Conservation (phyloP, 2,797 vertebrate species). For the Scarus forsteni region DNA sequence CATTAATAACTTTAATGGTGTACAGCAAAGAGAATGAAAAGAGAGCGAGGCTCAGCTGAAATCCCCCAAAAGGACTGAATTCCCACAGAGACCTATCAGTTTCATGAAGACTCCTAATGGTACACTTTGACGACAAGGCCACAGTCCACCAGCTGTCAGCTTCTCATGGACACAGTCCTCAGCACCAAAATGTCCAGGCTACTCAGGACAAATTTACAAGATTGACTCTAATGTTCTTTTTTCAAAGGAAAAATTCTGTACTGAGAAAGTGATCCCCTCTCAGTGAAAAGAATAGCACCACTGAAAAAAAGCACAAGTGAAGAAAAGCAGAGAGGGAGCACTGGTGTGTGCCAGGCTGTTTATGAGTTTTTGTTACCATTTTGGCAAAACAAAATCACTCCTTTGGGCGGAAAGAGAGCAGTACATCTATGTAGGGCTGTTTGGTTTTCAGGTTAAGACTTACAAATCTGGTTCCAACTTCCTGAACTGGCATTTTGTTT, state of each 20-base stretch:
- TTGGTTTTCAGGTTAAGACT: too few species aligned
- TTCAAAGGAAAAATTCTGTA: constrained; percentile 30
- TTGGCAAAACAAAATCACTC: not conserved
- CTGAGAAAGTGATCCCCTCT: constrained; percentile 8
- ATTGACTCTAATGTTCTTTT: constrained; percentile 12
- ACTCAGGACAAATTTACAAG: constrained; percentile 18
- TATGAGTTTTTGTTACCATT: not conserved
- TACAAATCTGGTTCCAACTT: too few species aligned
- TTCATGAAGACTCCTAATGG: constrained; percentile 65
- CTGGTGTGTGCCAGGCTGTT: not conserved
- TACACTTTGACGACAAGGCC: constrained; percentile 41
- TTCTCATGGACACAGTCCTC: constrained; percentile 15
- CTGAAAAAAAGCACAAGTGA: constrained; percentile 3
- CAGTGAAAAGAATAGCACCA: constrained; percentile 1
- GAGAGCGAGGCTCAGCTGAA: constrained; percentile 28
- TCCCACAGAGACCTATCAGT: constrained; percentile 69
- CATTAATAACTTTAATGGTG: constrained; percentile 16
- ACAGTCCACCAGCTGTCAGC: constrained; percentile 54
- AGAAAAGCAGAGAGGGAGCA: constrained; percentile 6
- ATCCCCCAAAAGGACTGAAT: constrained; percentile 31
- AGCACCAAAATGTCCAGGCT: constrained; percentile 14
- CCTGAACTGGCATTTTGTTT: too few species aligned
- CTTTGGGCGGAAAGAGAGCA: not conserved
- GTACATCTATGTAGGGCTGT: too few species aligned
- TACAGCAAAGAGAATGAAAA: constrained; percentile 8